Base-by-base conservation (phyloP, 2,113 vertebrate species). In the Onychorhynchus coronatus region DNA sequence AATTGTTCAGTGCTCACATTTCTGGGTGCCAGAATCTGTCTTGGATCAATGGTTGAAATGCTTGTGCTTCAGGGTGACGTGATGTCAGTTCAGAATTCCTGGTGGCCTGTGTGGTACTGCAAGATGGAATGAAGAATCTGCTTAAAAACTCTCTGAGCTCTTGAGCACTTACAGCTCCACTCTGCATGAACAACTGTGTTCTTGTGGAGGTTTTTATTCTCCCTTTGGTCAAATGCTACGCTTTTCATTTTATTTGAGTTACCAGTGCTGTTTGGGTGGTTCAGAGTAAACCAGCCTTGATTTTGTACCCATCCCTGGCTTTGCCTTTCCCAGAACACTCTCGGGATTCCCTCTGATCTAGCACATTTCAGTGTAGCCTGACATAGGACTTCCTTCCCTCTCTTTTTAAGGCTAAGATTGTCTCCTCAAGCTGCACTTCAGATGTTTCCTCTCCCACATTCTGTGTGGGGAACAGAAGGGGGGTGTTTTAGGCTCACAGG, bases 1-100 rank as follows among this genome's bases (percentile, higher is more conserved):
- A 14, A 5, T 95, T 94, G 93, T 91, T 91, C 47, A 39, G 11
- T 9, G 84, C 86, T 83, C 30, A 44, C 59, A 19, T 85, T 83
- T 66, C 85, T 92, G 93, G 74, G 25, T 90, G 68, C 88, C 88
- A 84, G 93, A 91, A 89, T 89, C 93, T 92, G 68, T 93, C 80
- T 78, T 9, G 4, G 93, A 93, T 97, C 95, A 85, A 67, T 97
- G 68, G 89, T 41, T 85, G 18, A 42, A 89, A 66, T 10, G 71
- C 80, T 67, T 67, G 39, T 78, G 71, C 70, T 59, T 65, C 63
- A 56, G 62, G 55, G 35, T 76, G 77, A 63, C 0, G 4, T 65
- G 11, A 46, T 72, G 77, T 17, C 23, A 1, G 25, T 28, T 75
- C 30, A 23, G 0, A 73, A 41, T 63, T 11, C 1, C 0, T 18